Base-by-base conservation (phyloP, 2,888 invertebrate species). In the Brachyptera putata region DNA sequence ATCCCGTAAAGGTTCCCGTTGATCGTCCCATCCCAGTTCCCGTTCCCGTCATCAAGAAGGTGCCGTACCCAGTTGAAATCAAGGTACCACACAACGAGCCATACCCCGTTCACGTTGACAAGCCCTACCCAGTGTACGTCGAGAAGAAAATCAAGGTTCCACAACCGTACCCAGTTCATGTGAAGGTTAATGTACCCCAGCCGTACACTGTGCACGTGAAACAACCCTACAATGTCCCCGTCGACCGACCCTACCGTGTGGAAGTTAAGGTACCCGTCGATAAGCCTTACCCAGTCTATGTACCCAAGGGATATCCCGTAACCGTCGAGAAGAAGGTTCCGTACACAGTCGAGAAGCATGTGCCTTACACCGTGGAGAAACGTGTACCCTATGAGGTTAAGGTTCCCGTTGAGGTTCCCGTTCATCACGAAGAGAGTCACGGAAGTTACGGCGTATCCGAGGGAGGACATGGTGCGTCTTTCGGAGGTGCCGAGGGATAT, bases 251-350 rank as follows among this genome's bases (percentile, higher is more conserved):
- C 2, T 63, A 63, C 59, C 62, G 64, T 21, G 62, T 63, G 30
- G 61, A 61, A 14, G 64, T 66, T n/a, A 64, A 64, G 24, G 63
- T 65, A 3, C 66, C 64, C 26, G 66, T 66, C n/a, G 63, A 64
- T 56, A 53, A 61, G 34, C 66, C 64, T 18, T 62, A 63, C 57
- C 56, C 64, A 2, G 63, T 65, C n/a, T 60, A 63, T 1, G 81
- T 87, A 13, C 84, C 87, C n/a, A 81, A 87, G 50, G 87, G 87
- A 0, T 86, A 87, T 68, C 85, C 86, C 0, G 83, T 86, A 21
- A 84, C 85, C 1, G 83, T 87, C 0, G 83, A 85, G 57, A 66
- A 66, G 24, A 65, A 63, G 5, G 85, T 87, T 16, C 87, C 84
- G 30, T 83, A 84, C 37, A 46, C 63, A 14, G 64, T 66, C 18